Evolutionary conservation across 1,140 invertebrate genomes (phyloP).

Genomic region (Rhyzopertha dominica): DNA sequence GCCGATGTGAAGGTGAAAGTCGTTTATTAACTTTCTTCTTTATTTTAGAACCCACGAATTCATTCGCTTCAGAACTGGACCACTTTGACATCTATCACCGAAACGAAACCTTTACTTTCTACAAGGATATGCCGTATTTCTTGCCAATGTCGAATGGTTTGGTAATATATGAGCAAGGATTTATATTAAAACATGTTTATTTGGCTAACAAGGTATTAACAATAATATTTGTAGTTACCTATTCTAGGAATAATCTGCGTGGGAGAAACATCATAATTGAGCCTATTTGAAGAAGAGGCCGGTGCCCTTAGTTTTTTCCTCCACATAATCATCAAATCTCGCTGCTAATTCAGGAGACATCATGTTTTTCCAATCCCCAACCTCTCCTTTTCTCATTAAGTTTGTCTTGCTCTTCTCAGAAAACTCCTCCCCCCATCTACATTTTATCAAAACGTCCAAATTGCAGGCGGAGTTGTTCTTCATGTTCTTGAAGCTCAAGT

Average conservation of each 20-base stretch:
- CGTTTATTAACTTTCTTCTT: no score
- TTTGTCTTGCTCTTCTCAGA: conserved; percentile 52
- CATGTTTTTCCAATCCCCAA: conserved; percentile 80
- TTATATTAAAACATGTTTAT: conserved; percentile 1
- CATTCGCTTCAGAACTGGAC: no score
- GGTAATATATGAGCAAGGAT: not conserved
- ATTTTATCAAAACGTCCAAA: conserved; percentile 56
- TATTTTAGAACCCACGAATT: no score
- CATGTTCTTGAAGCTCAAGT: conserved; percentile 78
- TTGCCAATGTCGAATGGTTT: not conserved
- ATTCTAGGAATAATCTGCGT: no score
- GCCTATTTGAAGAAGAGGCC: conserved; percentile 57
- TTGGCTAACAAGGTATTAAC: not conserved
- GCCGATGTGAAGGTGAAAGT: no score
- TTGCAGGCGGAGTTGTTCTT: conserved; percentile 66
- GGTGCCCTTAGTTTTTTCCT: conserved; percentile 59
- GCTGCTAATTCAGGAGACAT: conserved; percentile 65
- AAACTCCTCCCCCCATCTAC: conserved; percentile 48
- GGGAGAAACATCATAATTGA: no score
- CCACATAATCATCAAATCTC: conserved; percentile 71
- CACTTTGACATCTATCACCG: no score
- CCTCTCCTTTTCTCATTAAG: conserved; percentile 76
- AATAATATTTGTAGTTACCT: conserved; percentile 1
- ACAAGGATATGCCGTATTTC: not conserved
- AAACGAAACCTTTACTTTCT: not conserved